Evolutionary conservation across 2,888 invertebrate genomes (phyloP).

Genomic region (Beris morrisii): DNA sequence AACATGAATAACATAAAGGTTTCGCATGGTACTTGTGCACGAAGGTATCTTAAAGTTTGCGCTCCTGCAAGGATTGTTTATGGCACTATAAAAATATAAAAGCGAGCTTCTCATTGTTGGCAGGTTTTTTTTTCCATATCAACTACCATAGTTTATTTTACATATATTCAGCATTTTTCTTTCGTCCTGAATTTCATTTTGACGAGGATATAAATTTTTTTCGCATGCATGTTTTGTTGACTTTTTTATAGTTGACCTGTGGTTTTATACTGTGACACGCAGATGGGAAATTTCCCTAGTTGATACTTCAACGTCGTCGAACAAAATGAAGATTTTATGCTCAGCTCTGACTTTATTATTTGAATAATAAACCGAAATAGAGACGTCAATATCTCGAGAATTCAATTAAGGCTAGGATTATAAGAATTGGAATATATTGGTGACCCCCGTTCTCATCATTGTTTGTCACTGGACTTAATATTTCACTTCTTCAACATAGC

Average conservation of each 20-base stretch:
- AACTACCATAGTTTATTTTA: not conserved
- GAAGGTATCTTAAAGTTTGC: slow-evolving; percentile 8
- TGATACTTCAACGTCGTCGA: too few species aligned
- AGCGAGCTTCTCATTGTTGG: slow-evolving; percentile 14
- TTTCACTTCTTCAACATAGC: too few species aligned
- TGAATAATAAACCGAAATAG: too few species aligned
- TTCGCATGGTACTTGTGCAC: not conserved
- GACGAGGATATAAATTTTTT: slow-evolving; percentile 35
- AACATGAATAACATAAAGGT: too few species aligned
- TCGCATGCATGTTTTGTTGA: slow-evolving; percentile 30
- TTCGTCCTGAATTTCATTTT: slow-evolving; percentile 19
- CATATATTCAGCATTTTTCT: not conserved
- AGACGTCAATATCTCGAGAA: too few species aligned
- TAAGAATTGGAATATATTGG: too few species aligned
- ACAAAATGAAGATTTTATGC: too few species aligned
- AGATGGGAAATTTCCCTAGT: not conserved
- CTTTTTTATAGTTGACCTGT: slow-evolving; percentile 34
- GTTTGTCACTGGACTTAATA: too few species aligned
- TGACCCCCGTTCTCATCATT: too few species aligned
- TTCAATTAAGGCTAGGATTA: too few species aligned
- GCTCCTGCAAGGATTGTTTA: slow-evolving; percentile 25
- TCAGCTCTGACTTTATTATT: too few species aligned
- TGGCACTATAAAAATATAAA: slow-evolving; percentile 27
- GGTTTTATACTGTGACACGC: slow-evolving; percentile 27
- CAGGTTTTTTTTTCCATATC: slow-evolving; percentile 6